These are phyloP conservation scores for Dicerorhinus sumatrensis DNA, from an alignment of 2,113 vertebrate genomes.

Conservation along the genomic window DNA sequence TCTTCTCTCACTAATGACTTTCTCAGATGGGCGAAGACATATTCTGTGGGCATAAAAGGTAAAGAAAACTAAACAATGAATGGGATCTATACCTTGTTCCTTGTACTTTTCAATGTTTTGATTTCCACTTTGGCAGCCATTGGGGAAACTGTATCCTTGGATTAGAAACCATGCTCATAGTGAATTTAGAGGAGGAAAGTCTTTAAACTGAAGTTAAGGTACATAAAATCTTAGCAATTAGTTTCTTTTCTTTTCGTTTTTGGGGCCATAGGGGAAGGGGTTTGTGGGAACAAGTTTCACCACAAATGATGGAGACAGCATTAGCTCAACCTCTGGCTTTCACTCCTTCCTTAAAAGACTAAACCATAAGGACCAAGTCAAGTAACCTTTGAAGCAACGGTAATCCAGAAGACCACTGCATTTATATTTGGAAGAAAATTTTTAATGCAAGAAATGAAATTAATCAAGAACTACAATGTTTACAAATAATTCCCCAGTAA, in stretches of 20 bases:
- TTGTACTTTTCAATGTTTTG: constrained; percentile 79
- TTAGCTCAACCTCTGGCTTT: neutral
- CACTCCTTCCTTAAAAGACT: constrained; percentile 62
- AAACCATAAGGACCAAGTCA: neutral
- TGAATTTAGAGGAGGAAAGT: constrained; percentile 59
- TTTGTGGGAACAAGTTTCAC: neutral
- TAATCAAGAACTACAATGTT: constrained; percentile 50
- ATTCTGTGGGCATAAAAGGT: constrained; percentile 75
- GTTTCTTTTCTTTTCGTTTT: neutral
- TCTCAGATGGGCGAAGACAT: constrained; percentile 86
- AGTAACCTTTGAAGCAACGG: constrained; percentile 64
- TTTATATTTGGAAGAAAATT: constrained; percentile 49
- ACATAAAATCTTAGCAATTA: constrained; percentile 49
- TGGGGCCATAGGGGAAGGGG: neutral
- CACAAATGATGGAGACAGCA: neutral
- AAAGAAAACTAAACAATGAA: constrained; percentile 81
- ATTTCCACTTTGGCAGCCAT: constrained; percentile 82
- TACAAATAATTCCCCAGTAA: constrained; percentile 50
- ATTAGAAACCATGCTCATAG: constrained; percentile 45
- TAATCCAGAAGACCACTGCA: neutral
- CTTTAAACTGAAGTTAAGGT: constrained; percentile 70
- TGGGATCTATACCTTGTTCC: constrained; percentile 75
- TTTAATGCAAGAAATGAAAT: constrained; percentile 40
- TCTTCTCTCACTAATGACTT: constrained; percentile 84
- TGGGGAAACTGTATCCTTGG: constrained; percentile 81